phyloP scores from a whole-genome alignment of 2,888 invertebrate species.

The Erebia palarica region DNA sequence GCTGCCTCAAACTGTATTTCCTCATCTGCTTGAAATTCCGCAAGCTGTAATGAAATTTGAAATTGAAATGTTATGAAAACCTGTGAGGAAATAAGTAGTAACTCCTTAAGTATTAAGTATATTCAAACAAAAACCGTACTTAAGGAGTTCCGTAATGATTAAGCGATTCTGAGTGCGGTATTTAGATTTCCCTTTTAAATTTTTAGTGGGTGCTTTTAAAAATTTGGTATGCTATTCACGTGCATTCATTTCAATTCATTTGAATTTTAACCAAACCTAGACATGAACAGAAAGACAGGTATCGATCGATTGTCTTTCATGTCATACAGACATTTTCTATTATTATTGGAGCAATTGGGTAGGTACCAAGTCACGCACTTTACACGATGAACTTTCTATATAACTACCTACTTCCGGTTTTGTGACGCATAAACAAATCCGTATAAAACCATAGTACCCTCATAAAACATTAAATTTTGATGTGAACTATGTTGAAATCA shows the following conservation, averaged over 20 bases:
- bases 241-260: not conserved
- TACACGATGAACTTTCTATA: slow-evolving; percentile 20
- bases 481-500: not conserved
- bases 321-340: slow-evolving; percentile 22
- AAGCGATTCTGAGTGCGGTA: too few species aligned
- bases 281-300: not conserved
- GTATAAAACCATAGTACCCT: not conserved
- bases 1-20: slow-evolving; percentile 57
- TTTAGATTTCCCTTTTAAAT: too few species aligned
- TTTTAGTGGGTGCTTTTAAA: too few species aligned
- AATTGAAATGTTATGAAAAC: too few species aligned
- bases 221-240: too few species aligned
- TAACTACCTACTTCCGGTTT: slow-evolving; percentile 1
- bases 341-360: slow-evolving; percentile 18
- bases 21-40: slow-evolving; percentile 75
- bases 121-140: too few species aligned
- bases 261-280: not conserved
- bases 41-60: slow-evolving; percentile 51
- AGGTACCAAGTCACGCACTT: slow-evolving; percentile 31
- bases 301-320: slow-evolving; percentile 33
- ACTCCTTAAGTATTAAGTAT: too few species aligned
- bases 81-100: too few species aligned
- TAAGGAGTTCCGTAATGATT: too few species aligned
- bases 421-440: slow-evolving; percentile 16
- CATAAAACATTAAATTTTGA: not conserved